Evolutionary conservation across 1,140 invertebrate species (phyloP).

Genomic region (Periplaneta americana): DNA sequence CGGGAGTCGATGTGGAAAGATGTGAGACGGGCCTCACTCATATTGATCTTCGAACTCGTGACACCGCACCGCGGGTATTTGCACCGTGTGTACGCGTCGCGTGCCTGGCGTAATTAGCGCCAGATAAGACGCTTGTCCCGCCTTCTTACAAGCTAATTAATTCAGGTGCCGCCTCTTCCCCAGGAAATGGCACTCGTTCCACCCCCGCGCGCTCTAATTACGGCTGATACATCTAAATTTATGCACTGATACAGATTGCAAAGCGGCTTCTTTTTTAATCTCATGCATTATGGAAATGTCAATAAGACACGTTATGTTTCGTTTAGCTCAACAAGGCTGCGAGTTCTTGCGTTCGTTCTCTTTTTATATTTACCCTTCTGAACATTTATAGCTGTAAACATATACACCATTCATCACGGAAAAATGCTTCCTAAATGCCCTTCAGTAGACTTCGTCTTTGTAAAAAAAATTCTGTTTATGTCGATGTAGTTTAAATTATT

Average conservation of each 20-base stretch:
- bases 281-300: background rate
- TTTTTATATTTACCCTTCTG: too few species aligned
- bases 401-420: too few species aligned
- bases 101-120: background rate
- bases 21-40: background rate
- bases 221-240: background rate
- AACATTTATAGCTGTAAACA: too few species aligned
- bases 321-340: too few species aligned
- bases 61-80: background rate
- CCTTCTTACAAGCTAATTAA: conserved; percentile 1
- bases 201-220: background rate
- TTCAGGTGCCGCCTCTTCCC: conserved; percentile 5
- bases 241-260: background rate
- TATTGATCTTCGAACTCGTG: background rate
- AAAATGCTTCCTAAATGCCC: too few species aligned
- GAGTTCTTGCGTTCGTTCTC: too few species aligned
- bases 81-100: background rate
- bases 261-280: background rate
- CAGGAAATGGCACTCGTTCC: background rate
- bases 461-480: too few species aligned
- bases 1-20: background rate
- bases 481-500: too few species aligned
- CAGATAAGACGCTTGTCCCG: background rate
- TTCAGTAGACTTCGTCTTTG: too few species aligned
- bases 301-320: background rate